Evolutionary conservation across 1,140 invertebrate species (phyloP), one percentile per base, ranked within the genome.

Genomic region (Drosophila eugracilis): DNA sequence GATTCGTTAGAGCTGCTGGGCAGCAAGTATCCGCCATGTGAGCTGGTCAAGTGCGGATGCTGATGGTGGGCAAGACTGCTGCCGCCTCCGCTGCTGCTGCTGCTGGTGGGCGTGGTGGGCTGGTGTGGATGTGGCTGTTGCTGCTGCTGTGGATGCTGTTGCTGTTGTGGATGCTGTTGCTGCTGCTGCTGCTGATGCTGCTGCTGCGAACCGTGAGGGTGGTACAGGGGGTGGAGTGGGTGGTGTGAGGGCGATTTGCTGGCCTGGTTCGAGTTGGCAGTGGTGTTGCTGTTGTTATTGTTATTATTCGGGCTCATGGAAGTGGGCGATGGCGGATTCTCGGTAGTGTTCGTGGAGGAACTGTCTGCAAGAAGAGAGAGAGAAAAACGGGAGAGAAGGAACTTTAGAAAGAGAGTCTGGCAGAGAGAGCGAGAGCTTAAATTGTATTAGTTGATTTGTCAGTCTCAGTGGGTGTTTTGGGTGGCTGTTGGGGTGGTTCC

Each of bases 1-100:
- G 94, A 95, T 34, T 95, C 94, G 62, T 96, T 95, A 63, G 77
- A 93, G 36, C 91, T 92, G 71, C 78, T 80, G 48, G 89, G 89
- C 70, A 92, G 92, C 60, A 93, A 89, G 39, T 91, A 91, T 26
- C 79, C 86, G 50, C 81, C 77, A 2, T 92, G 92, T 6, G 92
- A 91, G 53, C 57, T 55, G 14, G 15, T n/a, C 73, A 79, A 24
- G 17, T 65, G 60, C 22, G 41, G 36, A 42, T 85, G 80, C 6
- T 45, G 22, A 44, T 80, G 80, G 32, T 75, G 80, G 17, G 70
- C 53, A 12, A 92, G 45, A 89, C 91, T 52, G 80, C 84, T 71
- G 37, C 70, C 67, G 49, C 49, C 62, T 15, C 59, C 59, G 50
- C 30, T 75, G 62, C 48, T 10, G 94, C 93, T 77, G 94, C 77